Base-by-base conservation (phyloP, 1,140 invertebrate genomes). In the Euborellia annulipes region DNA sequence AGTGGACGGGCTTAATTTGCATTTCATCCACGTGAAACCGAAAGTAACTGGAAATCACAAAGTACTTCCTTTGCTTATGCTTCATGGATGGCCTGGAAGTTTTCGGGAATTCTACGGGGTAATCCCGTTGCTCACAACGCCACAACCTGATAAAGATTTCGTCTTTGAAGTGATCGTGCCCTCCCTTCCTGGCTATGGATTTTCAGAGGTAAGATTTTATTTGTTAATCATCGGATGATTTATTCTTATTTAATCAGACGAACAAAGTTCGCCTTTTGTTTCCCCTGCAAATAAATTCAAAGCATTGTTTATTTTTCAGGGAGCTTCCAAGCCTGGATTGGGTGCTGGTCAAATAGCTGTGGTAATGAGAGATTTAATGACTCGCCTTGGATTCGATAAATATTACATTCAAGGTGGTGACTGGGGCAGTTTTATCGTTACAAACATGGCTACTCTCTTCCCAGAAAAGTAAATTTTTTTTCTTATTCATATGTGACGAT, bases 71-170 rank as follows among this genome's bases (percentile, higher is more conserved):
- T 36, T 90, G 17, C 54, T 93, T 1, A 18, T 94, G 1, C 53
- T 87, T 3, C 88, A 94, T 56, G 89, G 90, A 13, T 95, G 89
- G 90, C 90, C 90, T 2, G 87, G 90, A 21, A 85, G 83, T 0
- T 68, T 92, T 2, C 67, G 81, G 8, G 87, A 93, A 61, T 92
- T 91, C 58, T 82, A 84, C 50, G 80, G 86, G 54, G 67, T 88
- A 1, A 78, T 88, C 64, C 76, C 62, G 41, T 62, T 63, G 8
- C 49, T 43, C 27, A 48, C 40, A n/a, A 21, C 32, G 18, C 41
- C 18, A 41, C 1, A 59, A 56, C 18, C 49, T 53, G 45, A 36
- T 9, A 9, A 14, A 13, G 55, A 60, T 36, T 54, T 66, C 36
- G 67, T 65, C 19, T 76, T 74, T 55, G 67, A 76, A 49, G 52